Evolutionary conservation across 2,113 vertebrate genomes (phyloP), one percentile per base, ranked within the genome.

Genomic region (Eolophus roseicapilla): DNA sequence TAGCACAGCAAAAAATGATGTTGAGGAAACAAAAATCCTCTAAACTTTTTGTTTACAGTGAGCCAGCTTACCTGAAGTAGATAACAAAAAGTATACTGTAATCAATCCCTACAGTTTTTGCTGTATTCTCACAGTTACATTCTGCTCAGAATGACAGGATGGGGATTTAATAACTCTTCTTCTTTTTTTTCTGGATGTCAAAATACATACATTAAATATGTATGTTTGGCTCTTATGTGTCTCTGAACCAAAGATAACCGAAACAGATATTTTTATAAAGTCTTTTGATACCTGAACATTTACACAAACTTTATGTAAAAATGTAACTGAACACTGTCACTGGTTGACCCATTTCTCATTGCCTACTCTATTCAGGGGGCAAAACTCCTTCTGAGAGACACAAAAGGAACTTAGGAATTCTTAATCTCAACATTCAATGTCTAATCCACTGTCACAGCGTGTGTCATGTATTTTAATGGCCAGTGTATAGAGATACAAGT

Each of bases 391-490:
- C 81, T 93, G 65, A 95, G 83, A 94, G 69, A 59, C 96, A 94
- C 92, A 95, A 92, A 94, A 75, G 83, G 69, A 90, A 83, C 68
- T 55, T 21, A 86, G 88, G 88, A 96, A 96, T 86, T 97, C 77
- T 96, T 96, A 94, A 94, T 96, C 92, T 93, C 73, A 82, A 88
- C 86, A 95, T 92, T 95, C 88, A 92, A 73, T 69, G 52, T 91
- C 52, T 97, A 96, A 96, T 94, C 93, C 88, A 82, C 88, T 76
- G 65, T 74, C 96, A 92, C 92, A 93, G 93, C 65, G 15, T 96
- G 93, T 60, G 69, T 67, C 80, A 28, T 71, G 3, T 96, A 82
- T 91, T 95, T 96, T 92, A 95, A 94, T 93, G 81, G 81, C 52
- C 63, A 65, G 31, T 25, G 63, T 84, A 89, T 74, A 69, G 39